A percentile compares a stretch with the other conserved stretches of the same genome.
Conservation (phyloP, 2,888 invertebrate genomes). For the Perdita meconis region DNA sequence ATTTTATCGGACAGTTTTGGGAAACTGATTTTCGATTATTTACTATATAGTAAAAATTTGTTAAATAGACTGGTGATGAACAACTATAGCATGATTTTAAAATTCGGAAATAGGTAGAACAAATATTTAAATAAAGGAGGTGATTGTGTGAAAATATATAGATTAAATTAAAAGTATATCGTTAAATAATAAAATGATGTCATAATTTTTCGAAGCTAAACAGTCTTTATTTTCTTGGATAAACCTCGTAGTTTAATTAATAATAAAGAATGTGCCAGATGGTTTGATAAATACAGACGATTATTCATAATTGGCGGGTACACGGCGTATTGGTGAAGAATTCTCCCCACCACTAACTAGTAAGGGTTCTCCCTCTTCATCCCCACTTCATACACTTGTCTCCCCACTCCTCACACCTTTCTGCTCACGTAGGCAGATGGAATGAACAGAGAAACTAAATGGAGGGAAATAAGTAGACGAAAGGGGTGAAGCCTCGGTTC, state of each 20-base stretch:
- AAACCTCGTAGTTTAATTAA: neutral
- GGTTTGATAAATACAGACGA: slow-evolving; percentile 9
- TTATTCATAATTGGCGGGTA: slow-evolving; percentile 74
- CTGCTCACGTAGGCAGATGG: slow-evolving; percentile 62
- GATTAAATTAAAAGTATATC: too few species aligned
- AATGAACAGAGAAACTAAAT: slow-evolving; percentile 67
- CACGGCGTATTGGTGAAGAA: slow-evolving; percentile 61
- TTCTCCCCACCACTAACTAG: slow-evolving; percentile 48
- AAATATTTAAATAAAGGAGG: too few species aligned
- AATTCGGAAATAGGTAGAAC: too few species aligned
- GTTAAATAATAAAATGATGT: too few species aligned
- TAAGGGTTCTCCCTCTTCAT: slow-evolving; percentile 43
- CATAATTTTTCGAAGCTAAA: too few species aligned
- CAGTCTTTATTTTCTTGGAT: too few species aligned
- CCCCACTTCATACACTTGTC: slow-evolving; percentile 42
- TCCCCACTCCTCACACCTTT: slow-evolving; percentile 58
- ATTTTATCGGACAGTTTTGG: too few species aligned
- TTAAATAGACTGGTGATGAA: too few species aligned
- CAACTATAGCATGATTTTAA: too few species aligned
- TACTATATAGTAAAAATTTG: too few species aligned
- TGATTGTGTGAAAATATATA: too few species aligned
- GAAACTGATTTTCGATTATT: too few species aligned
- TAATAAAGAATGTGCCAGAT: slow-evolving; percentile 17
- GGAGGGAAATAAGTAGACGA: slow-evolving; percentile 64
- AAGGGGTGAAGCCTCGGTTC: slow-evolving; percentile 55